Evolutionary conservation across 2,797 vertebrate genomes (phyloP).

Genomic region (Betta splendens): DNA sequence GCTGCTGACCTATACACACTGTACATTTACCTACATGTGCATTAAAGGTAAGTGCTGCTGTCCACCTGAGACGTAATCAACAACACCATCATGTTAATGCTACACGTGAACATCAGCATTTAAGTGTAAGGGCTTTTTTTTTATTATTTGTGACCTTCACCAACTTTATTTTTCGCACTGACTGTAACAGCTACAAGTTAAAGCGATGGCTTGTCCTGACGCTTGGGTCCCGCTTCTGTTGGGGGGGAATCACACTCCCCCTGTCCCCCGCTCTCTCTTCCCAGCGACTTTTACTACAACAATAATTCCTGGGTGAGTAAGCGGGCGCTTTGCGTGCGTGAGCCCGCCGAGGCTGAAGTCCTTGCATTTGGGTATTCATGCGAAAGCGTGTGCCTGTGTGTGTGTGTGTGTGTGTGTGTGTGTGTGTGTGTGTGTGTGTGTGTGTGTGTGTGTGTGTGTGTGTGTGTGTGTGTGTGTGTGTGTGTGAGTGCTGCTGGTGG

Average conservation of each 20-base stretch:
- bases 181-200: conserved; percentile 16
- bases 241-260: conserved; percentile 35
- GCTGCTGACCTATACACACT: conserved; percentile 16
- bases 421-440: too few relatives aligned
- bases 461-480: too few relatives aligned
- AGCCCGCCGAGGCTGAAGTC: conserved; percentile 61
- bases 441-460: too few relatives aligned
- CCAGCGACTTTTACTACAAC: conserved; percentile 61
- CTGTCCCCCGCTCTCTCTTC: conserved; percentile 28
- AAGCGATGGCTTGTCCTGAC: conserved; percentile 55
- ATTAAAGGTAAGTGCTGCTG: conserved; percentile 8
- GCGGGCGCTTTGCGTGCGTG: conserved; percentile 62
- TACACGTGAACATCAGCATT: neutral
- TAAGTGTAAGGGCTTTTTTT: neutral
- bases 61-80: conserved; percentile 15
- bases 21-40: neutral
- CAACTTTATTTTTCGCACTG: conserved; percentile 13
- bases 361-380: conserved; percentile 72
- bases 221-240: conserved; percentile 58
- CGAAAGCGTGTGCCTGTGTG: too few relatives aligned
- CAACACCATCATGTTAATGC: conserved; percentile 7
- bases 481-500: conserved; percentile 65
- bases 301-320: conserved; percentile 66
- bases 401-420: too few relatives aligned
- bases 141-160: neutral